Evolutionary conservation across 1,140 invertebrate species (phyloP), one percentile per base, ranked within the genome.

Genomic region (Apolygus lucorum): DNA sequence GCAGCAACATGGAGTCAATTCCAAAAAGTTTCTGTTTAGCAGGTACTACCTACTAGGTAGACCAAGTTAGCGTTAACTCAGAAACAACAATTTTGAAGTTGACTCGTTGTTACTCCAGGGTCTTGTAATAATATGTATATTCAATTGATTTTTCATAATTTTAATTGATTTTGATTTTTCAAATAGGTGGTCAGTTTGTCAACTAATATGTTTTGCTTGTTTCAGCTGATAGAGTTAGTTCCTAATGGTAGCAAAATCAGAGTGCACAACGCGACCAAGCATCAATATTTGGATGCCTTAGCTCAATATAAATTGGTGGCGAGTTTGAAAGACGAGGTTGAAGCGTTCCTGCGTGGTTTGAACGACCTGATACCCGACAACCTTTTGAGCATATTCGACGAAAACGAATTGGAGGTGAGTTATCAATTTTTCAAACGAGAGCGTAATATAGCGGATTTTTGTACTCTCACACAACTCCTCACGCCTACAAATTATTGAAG

Each of bases 371-470:
- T 95, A 74, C 93, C 94, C 1, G 92, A 95, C 79, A 93, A 95
- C 81, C 82, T 97, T 72, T 82, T 96, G 65, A 92, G 91, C 77
- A 95, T 95, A 78, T 96, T 97, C 81, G 94, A 96, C 81, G 95
- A 97, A 81, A 95, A 95, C 81, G 94, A 97, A 82, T 81, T 96
- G 21, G 94, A 97, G 88, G 92, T 95, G 79, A 79, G 76, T 73
- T n/a, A n/a, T n/a, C n/a, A n/a, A n/a, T n/a, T n/a, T n/a, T n/a
- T n/a, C n/a, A n/a, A n/a, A n/a, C n/a, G n/a, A n/a, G n/a, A n/a
- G n/a, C n/a, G n/a, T n/a, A n/a, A n/a, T n/a, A n/a, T n/a, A n/a
- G n/a, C n/a, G n/a, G n/a, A n/a, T n/a, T n/a, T n/a, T n/a, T n/a
- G n/a, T n/a, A n/a, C n/a, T n/a, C n/a, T n/a, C n/a, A n/a, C n/a